Evolutionary conservation across 2,888 invertebrate genomes (phyloP).

Genomic region (Gerris lacustris): DNA sequence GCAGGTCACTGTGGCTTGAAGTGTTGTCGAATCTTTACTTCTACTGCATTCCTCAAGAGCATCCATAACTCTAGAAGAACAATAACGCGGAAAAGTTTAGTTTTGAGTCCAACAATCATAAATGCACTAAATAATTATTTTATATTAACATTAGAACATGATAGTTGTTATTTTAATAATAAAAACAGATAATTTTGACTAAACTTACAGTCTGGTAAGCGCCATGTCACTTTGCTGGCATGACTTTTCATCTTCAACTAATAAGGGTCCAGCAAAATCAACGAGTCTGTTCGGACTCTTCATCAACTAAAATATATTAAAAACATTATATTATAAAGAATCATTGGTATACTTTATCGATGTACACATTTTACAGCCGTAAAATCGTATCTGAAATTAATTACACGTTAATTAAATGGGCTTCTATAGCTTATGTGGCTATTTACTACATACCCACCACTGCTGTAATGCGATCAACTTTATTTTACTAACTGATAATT

Average conservation of each 20-base stretch:
- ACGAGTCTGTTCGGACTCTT: conserved; percentile 66
- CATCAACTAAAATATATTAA: conserved; percentile 41
- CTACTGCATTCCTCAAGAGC: conserved; percentile 86
- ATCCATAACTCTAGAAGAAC: conserved; percentile 61
- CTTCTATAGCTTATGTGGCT: too few relatives aligned
- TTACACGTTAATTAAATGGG: too few relatives aligned
- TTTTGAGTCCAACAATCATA: not conserved
- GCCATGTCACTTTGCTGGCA: conserved; percentile 65
- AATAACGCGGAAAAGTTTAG: conserved; percentile 25
- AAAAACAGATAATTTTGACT: not conserved
- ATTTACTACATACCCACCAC: too few relatives aligned
- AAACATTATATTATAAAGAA: not conserved
- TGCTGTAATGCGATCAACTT: too few relatives aligned
- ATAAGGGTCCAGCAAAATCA: conserved; percentile 50
- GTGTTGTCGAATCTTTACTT: conserved; percentile 59
- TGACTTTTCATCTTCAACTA: conserved; percentile 48
- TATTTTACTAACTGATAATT: too few relatives aligned
- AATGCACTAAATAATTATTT: not conserved
- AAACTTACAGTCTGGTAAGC: conserved; percentile 59
- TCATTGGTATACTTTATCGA: too few relatives aligned
- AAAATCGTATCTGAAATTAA: too few relatives aligned
- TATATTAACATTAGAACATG: too few relatives aligned
- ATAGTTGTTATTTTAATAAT: not conserved
- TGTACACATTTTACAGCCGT: too few relatives aligned
- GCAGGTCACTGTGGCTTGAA: conserved; percentile 70